phyloP scores from a whole-genome alignment of 2,797 vertebrate genomes.

The Tangara arthus region DNA sequence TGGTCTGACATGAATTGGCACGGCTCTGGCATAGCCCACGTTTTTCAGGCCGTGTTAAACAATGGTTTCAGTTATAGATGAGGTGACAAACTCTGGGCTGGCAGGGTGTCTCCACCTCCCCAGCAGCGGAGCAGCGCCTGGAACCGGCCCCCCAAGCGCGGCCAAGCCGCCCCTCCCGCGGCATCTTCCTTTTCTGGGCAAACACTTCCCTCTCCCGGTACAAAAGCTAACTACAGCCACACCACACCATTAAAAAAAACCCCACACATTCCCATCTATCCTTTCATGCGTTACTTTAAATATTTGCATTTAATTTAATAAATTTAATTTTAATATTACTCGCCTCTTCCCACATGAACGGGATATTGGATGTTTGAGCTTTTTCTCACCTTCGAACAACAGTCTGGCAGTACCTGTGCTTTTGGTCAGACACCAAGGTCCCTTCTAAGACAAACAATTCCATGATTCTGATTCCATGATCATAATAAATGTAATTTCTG shows the following conservation, averaged over 20 bases:
- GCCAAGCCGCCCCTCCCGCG: fast-evolving
- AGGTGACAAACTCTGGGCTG: neutral
- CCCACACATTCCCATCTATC: neutral
- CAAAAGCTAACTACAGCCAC: neutral
- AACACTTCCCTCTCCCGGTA: constrained; percentile 68
- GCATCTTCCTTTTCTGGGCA: neutral
- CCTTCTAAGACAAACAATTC: neutral
- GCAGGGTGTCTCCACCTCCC: neutral
- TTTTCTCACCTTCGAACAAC: neutral
- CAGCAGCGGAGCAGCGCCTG: fast-evolving
- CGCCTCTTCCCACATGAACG: neutral
- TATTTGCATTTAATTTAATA: neutral
- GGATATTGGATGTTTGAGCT: neutral
- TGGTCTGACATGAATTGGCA: neutral
- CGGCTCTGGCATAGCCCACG: neutral
- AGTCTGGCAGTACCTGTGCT: neutral
- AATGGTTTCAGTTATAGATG: neutral
- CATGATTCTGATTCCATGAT: neutral
- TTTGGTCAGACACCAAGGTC: neutral
- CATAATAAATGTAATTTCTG: neutral
- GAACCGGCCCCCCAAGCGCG: neutral
- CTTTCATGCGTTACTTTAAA: neutral
- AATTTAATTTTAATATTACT: neutral
- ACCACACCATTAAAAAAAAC: no score
- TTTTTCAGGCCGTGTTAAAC: neutral